Evolutionary conservation across 2,113 vertebrate genomes (phyloP).

Genomic region (Petrocephalus zakoni): DNA sequence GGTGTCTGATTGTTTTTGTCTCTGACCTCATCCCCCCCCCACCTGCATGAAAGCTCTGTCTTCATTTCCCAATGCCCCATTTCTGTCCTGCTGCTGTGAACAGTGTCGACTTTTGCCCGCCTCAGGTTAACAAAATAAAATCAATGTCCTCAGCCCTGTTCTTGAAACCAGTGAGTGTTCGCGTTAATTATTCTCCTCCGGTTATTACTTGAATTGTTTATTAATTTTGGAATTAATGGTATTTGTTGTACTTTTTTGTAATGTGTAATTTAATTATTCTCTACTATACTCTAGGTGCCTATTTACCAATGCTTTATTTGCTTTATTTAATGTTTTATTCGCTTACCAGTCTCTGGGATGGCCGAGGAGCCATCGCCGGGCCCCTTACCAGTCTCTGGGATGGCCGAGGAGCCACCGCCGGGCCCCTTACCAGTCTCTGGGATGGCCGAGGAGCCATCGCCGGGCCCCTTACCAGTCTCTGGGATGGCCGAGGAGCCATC

Average conservation of each 20-base stretch:
- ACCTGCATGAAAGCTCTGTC: not conserved
- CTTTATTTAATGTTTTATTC: too few species aligned
- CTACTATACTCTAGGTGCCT: not conserved
- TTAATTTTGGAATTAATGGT: slow-evolving; percentile 7
- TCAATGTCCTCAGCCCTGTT: not conserved
- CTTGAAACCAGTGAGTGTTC: not conserved
- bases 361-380: too few species aligned
- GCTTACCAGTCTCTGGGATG: too few species aligned
- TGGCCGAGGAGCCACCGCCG: too few species aligned
- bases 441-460: too few species aligned
- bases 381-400: too few species aligned
- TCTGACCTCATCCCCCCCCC: not conserved
- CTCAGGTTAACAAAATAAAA: not conserved
- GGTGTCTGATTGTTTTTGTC: not conserved
- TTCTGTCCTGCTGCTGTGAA: not conserved
- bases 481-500: slow-evolving; percentile 34
- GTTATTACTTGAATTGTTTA: slow-evolving; percentile 10
- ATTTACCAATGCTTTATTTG: not conserved
- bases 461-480: too few species aligned
- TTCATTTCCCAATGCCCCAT: not conserved
- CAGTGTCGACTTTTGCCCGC: not conserved
- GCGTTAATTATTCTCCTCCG: not conserved
- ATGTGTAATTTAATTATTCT: slow-evolving; percentile 14
- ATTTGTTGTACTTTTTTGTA: slow-evolving; percentile 14
- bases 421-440: too few species aligned